Evolutionary conservation across 1,140 invertebrate species (phyloP), one percentile per base, ranked within the genome.

Genomic region (Metopolophium dirhodum): DNA sequence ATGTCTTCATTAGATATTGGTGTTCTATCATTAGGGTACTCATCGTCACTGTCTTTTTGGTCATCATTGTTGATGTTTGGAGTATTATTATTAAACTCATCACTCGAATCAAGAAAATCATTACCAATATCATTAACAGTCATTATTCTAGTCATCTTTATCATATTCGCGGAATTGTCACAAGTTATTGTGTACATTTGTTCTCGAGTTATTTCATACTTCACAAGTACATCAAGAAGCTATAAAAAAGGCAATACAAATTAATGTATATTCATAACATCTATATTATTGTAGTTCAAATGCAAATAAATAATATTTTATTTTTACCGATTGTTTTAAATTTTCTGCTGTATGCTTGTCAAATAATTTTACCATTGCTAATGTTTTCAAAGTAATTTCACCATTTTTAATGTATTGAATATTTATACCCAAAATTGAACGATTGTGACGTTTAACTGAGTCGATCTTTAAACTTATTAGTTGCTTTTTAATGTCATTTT

Each of bases 201-300:
- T 86, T 86, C 20, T 20, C 7, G 6, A 45, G 4, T 35, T 30
- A 86, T 86, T 86, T 86, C 35, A 37, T 86, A 86, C 23, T 86
- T 37, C 7, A n/a, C 83, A 45, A 45, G 83, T 37, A 86, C 83
- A 86, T 86, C 83, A 45, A 86, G 83, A 45, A 86, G 83, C 83
- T 86, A 86, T 8, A 45, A 30, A 86, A 20, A 41, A 37, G 2
- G 0, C 11, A 86, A 86, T 86, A 86, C 18, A 86, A 86, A 45
- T 23, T 86, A 86, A 54, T n/a, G n/a, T n/a, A n/a, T n/a, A n/a
- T n/a, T n/a, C n/a, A n/a, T n/a, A n/a, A n/a, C n/a, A n/a, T n/a
- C n/a, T n/a, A n/a, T n/a, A n/a, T n/a, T n/a, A n/a, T n/a, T n/a
- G n/a, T n/a, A n/a, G n/a, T n/a, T n/a, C n/a, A n/a, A n/a, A n/a